These are phyloP conservation scores for Hydra vulgaris DNA, from an alignment of 30 jellyfish, hydroid and myxozoan species.

Conservation along the genomic window DNA sequence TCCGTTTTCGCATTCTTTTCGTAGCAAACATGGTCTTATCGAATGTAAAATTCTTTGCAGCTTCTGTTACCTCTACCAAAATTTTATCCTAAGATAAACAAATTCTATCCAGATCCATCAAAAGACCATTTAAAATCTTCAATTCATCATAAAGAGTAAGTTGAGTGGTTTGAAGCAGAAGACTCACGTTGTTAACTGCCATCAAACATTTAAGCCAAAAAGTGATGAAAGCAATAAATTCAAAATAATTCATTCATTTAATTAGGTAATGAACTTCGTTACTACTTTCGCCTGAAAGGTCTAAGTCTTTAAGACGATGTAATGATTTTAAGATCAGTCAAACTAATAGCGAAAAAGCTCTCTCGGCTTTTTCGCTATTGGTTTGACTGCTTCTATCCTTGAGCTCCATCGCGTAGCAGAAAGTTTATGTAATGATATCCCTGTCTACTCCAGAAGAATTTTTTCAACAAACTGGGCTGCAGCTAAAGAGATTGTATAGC, in stretches of 20 bases:
- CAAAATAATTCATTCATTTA: background rate
- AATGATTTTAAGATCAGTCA: too few relatives aligned
- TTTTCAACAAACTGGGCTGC: too few relatives aligned
- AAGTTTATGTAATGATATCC: too few relatives aligned
- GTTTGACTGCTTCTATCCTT: too few relatives aligned
- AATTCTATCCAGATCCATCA: background rate
- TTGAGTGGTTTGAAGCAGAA: background rate
- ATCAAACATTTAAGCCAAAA: background rate
- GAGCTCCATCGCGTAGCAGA: too few relatives aligned
- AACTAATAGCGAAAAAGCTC: too few relatives aligned
- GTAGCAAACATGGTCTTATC: background rate
- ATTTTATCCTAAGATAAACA: background rate
- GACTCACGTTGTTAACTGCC: background rate
- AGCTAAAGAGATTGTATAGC: too few relatives aligned
- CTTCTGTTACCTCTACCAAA: background rate
- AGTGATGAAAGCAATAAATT: background rate
- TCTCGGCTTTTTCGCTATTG: too few relatives aligned
- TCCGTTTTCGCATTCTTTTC: background rate
- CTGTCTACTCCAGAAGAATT: too few relatives aligned
- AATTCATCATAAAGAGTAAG: background rate
- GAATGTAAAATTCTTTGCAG: background rate
- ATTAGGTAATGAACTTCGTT: too few relatives aligned
- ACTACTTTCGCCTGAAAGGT: too few relatives aligned
- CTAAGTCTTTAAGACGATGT: too few relatives aligned
- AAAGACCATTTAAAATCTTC: background rate